A percentile compares a stretch with the other conserved stretches of the same genome.
Conservation (phyloP, 2,113 vertebrate genomes). For the Perca fluviatilis region DNA sequence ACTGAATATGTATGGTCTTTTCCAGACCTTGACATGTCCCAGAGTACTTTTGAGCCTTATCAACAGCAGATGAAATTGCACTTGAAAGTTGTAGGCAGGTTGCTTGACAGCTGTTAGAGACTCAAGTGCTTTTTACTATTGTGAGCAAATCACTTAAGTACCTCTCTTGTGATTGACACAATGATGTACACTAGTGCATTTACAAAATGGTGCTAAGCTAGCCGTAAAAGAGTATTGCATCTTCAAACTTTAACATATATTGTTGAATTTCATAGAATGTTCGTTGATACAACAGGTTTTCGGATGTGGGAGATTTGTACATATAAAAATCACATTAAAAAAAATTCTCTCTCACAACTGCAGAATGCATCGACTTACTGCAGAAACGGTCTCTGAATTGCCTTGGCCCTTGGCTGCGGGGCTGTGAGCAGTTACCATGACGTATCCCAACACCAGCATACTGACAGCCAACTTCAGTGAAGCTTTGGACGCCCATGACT, state of each 20-base stretch:
- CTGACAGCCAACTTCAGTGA: slow-evolving; percentile 69
- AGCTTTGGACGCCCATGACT: slow-evolving; percentile 43
- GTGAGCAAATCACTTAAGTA: slow-evolving; percentile 63
- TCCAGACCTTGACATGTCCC: slow-evolving; percentile 43
- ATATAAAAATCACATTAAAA: background rate
- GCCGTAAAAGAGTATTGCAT: slow-evolving; percentile 17
- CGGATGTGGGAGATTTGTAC: background rate
- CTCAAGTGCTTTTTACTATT: slow-evolving; percentile 65
- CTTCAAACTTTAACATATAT: slow-evolving; percentile 2
- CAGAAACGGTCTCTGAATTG: slow-evolving; percentile 24
- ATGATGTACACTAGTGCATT: slow-evolving; percentile 28
- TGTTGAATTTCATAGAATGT: background rate
- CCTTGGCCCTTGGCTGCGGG: slow-evolving; percentile 39
- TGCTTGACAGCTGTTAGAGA: slow-evolving; percentile 54
- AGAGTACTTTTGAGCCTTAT: slow-evolving; percentile 58
- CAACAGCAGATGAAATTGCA: slow-evolving; percentile 64
- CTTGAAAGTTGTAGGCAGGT: slow-evolving; percentile 75
- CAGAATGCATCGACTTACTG: slow-evolving; percentile 60
- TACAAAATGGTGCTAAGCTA: slow-evolving; percentile 9
- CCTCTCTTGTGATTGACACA: slow-evolving; percentile 45
- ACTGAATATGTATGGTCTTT: slow-evolving; percentile 69
- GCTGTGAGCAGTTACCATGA: slow-evolving; percentile 72
- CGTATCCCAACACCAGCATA: slow-evolving; percentile 72
- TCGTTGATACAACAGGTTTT: background rate
- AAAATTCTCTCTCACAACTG: slow-evolving; percentile 20